phyloP scores from a whole-genome alignment of 2,113 vertebrate genomes.

The Megaceryle maxima region DNA sequence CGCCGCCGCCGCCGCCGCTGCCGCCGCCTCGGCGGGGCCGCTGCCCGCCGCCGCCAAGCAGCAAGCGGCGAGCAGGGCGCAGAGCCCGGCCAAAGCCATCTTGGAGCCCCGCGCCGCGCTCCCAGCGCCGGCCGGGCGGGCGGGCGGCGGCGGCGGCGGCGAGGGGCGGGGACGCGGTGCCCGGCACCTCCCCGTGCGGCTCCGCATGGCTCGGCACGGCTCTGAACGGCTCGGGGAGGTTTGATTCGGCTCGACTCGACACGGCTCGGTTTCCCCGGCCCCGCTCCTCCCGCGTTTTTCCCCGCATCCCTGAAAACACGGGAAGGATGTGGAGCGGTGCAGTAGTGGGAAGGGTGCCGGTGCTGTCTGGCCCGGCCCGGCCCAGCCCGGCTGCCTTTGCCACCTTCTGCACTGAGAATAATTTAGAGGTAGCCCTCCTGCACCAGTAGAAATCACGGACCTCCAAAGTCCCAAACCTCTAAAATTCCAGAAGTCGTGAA shows the following conservation, averaged over 20 bases:
- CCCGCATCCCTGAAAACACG: background rate
- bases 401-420: background rate
- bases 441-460: background rate
- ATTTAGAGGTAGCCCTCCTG: background rate
- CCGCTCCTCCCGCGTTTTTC: rapidly evolving
- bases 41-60: conserved; percentile 47
- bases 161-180: conserved; percentile 42
- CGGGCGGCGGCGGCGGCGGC: background rate
- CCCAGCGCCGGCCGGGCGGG: conserved; percentile 51
- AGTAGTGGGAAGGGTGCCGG: background rate
- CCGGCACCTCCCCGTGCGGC: conserved; percentile 5
- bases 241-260: background rate
- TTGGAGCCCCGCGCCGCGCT: conserved; percentile 70
- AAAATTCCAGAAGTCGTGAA: background rate
- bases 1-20: background rate
- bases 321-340: background rate
- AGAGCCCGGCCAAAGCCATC: conserved; percentile 76
- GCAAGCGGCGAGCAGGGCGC: conserved; percentile 71
- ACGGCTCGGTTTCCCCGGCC: background rate
- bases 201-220: background rate
- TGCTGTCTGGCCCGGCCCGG: background rate
- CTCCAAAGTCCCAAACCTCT: background rate
- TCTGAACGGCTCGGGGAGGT: too few species aligned
- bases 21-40: conserved; percentile 41
- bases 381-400: background rate